Percentiles rank a stretch among this genome's conserved stretches.
phyloP scores from a whole-genome alignment of 2,888 invertebrate genomes.

The Iphiclides podalirius region DNA sequence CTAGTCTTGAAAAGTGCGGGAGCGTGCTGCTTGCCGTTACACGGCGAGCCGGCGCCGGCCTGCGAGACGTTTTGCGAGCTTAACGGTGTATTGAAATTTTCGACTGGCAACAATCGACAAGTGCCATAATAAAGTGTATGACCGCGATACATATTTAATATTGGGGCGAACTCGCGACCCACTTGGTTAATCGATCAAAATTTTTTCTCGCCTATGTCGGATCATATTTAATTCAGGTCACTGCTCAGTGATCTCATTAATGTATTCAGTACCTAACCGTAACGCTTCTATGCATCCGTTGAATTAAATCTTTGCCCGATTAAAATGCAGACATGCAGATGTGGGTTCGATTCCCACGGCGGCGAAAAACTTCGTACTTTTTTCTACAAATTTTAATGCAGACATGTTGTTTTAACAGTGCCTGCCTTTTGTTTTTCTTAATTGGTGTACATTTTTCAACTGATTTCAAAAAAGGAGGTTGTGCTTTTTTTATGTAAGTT shows the following conservation, averaged over 20 bases:
- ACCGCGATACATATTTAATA: constrained; percentile 16
- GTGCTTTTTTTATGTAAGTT: no score
- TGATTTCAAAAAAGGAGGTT: no score
- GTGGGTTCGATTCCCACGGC: no score
- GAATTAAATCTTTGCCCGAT: no score
- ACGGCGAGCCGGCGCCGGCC: constrained; percentile 12
- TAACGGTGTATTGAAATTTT: constrained; percentile 34
- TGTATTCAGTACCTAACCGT: not conserved
- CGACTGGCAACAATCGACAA: constrained; percentile 15
- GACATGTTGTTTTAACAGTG: no score
- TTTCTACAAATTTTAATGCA: no score
- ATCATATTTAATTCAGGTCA: not conserved
- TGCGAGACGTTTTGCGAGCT: constrained; percentile 25
- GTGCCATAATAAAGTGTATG: constrained; percentile 5
- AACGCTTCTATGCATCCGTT: constrained; percentile 21
- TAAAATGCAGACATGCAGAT: no score
- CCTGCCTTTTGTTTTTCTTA: no score
- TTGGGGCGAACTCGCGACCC: constrained; percentile 10
- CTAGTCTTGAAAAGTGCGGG: not conserved
- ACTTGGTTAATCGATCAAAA: constrained; percentile 5
- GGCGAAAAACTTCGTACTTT: no score
- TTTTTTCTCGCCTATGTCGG: constrained; percentile 13
- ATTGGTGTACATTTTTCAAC: no score
- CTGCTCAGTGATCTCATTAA: not conserved
- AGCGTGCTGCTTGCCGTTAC: constrained; percentile 16